Percentiles rank a stretch among this genome's conserved stretches.
These are phyloP conservation scores for Sternotherus odoratus DNA, from an alignment of 2,797 vertebrate genomes.

Conservation along the genomic window DNA sequence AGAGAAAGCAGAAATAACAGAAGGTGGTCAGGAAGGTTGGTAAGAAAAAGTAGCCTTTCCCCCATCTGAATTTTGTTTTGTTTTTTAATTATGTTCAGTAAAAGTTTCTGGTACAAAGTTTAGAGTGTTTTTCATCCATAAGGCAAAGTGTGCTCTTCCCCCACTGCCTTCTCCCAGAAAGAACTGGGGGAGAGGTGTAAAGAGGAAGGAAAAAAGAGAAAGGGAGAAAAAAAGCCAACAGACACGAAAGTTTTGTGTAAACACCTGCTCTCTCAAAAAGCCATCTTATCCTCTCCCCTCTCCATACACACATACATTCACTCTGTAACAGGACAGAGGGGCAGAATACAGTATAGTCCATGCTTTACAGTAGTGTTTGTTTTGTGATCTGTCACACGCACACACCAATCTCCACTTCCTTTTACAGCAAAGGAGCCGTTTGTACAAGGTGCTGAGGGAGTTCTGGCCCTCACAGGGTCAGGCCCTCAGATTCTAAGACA, in stretches of 20 bases:
- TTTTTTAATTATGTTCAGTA: not conserved
- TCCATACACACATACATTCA: not conserved
- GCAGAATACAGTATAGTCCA: too few species aligned
- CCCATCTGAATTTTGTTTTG: constrained; percentile 33
- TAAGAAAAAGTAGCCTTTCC: constrained; percentile 47
- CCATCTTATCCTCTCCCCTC: not conserved
- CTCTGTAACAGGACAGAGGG: too few species aligned
- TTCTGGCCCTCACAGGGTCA: not conserved
- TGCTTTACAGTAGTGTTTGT: too few species aligned
- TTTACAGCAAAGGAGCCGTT: not conserved
- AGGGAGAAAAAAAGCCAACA: not conserved
- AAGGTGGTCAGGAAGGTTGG: constrained; percentile 58
- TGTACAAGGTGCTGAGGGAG: not conserved
- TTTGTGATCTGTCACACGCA: too few species aligned
- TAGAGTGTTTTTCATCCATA: not conserved
- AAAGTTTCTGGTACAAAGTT: not conserved
- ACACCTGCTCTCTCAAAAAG: not conserved
- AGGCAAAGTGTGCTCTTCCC: not conserved
- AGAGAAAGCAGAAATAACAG: constrained; percentile 53
- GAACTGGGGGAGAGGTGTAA: not conserved
- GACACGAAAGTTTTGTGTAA: not conserved
- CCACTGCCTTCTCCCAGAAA: not conserved
- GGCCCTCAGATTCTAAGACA: not conserved
- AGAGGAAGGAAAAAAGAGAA: accelerated
- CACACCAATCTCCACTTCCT: too few species aligned